Evolutionary conservation across 2,888 invertebrate species (phyloP).

Genomic region (Cataglyphis altisquamis): DNA sequence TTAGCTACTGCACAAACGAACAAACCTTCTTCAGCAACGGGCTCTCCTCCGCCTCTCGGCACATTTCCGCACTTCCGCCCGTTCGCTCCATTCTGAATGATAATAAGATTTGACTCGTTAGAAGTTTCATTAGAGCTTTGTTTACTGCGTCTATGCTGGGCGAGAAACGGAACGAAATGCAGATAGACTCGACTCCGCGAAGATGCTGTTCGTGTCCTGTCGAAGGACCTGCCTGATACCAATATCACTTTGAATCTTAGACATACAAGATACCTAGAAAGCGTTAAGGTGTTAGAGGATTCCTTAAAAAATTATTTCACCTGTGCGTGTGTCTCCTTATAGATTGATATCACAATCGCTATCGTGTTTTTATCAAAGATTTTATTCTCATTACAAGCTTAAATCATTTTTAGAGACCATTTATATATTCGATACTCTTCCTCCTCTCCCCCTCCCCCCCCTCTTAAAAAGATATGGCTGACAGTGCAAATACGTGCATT

Average conservation of each 20-base stretch:
- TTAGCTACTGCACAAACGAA: slow-evolving; percentile 78
- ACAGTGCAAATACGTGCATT: slow-evolving; percentile 58
- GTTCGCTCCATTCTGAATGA: slow-evolving; percentile 77
- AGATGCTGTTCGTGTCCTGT: slow-evolving; percentile 23
- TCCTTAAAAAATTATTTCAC: neutral
- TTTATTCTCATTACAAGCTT: slow-evolving; percentile 11
- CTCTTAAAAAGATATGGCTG: slow-evolving; percentile 15
- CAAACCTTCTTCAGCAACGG: slow-evolving; percentile 65
- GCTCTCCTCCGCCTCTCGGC: slow-evolving; percentile 52
- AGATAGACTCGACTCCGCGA: slow-evolving; percentile 32
- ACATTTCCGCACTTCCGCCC: slow-evolving; percentile 56
- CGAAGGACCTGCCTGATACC: slow-evolving; percentile 11
- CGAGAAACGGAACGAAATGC: slow-evolving; percentile 50
- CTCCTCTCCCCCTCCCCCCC: neutral
- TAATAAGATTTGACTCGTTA: slow-evolving; percentile 84
- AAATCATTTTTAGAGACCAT: neutral
- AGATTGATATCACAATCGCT: neutral
- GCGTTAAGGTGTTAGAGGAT: neutral
- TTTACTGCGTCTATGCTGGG: slow-evolving; percentile 75
- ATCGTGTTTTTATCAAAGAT: neutral
- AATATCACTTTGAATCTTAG: neutral
- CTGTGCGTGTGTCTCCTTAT: neutral
- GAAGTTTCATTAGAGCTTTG: slow-evolving; percentile 84
- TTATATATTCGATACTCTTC: neutral
- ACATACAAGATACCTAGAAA: neutral